Conservation (phyloP, 2,888 invertebrate genomes). For the Helicoverpa assulta region DNA sequence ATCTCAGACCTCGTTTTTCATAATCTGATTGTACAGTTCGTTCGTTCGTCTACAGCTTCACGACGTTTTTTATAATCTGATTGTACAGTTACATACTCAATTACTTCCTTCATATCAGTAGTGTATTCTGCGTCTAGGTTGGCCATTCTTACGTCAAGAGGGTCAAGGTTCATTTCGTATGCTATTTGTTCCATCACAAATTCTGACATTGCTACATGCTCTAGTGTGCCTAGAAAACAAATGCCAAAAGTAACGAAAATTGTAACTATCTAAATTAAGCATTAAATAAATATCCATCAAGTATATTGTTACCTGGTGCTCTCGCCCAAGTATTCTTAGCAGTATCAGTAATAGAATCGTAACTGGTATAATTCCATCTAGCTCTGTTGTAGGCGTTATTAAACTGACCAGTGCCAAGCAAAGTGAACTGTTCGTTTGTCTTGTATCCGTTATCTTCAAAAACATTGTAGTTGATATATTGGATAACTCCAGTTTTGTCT, state of each 20-base stretch:
- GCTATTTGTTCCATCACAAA: slow-evolving; percentile 92
- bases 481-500: slow-evolving; percentile 84
- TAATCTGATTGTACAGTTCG: slow-evolving; percentile 88
- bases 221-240: slow-evolving; percentile 81
- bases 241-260: background rate
- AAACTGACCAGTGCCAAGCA: slow-evolving; percentile 47
- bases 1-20: slow-evolving; percentile 87
- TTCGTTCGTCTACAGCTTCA: slow-evolving; percentile 80
- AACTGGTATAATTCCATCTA: slow-evolving; percentile 70
- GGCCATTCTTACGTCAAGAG: slow-evolving; percentile 87
- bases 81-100: slow-evolving; percentile 86
- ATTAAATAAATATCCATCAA: too few relatives aligned
- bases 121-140: slow-evolving; percentile 80
- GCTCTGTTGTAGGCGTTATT: slow-evolving; percentile 71
- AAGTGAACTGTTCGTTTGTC: slow-evolving; percentile 69
- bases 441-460: slow-evolving; percentile 86
- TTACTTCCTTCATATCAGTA: slow-evolving; percentile 78
- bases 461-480: slow-evolving; percentile 84
- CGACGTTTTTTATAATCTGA: slow-evolving; percentile 88
- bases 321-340: slow-evolving; percentile 75
- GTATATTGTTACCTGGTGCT: slow-evolving; percentile 69
- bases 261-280: background rate
- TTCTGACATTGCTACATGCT: slow-evolving; percentile 89
- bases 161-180: slow-evolving; percentile 86
- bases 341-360: slow-evolving; percentile 72